Evolutionary conservation across 1,140 invertebrate species (phyloP), one percentile per base, ranked within the genome.

Genomic region (Ips typographus): DNA sequence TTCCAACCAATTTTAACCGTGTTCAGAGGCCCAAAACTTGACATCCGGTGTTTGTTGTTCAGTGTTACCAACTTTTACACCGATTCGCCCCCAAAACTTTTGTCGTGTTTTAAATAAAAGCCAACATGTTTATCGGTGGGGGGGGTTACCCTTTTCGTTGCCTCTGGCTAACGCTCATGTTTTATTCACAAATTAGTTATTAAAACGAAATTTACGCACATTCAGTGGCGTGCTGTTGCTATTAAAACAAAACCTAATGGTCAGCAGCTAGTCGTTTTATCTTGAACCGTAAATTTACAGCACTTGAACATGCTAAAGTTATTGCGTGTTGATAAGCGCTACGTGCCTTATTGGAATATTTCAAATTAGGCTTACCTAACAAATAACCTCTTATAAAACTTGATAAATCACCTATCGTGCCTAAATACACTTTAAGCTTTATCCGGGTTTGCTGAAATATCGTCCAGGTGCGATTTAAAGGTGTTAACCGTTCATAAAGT

Each of bases 341-440:
- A 42, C 38, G 51, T 51, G 62, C 22, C 8, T 7, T 41, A 42
- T 55, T 42, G 62, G 37, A 65, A 65, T 65, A 53, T 65, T 65
- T 65, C 62, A 65, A 53, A 65, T 65, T 55, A 65, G 51, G 40
- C 42, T 37, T 51, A 49, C 44, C 53, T 56, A 65, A 65, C 51
- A 40, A 65, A 56, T 39, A 65, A 56, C 62, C 52, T 43, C 52
- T 65, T 43, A 65, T 55, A 65, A 56, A 40, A 55, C 5, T 4
- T 41, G 4, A 65, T 56, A 65, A 65, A 65, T 65, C 62, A 65
- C 38, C 62, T 65, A 43, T 65, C 62, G 62, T 65, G 62, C 51
- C 62, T 65, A 65, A 65, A 53, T 65, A 65, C 40, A 65, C 62
- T 65, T 65, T 65, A 53, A 38, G 40, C 22, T 42, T 47, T 65